Base-by-base conservation (phyloP, 2,888 invertebrate genomes). In the Venusia cambrica region DNA sequence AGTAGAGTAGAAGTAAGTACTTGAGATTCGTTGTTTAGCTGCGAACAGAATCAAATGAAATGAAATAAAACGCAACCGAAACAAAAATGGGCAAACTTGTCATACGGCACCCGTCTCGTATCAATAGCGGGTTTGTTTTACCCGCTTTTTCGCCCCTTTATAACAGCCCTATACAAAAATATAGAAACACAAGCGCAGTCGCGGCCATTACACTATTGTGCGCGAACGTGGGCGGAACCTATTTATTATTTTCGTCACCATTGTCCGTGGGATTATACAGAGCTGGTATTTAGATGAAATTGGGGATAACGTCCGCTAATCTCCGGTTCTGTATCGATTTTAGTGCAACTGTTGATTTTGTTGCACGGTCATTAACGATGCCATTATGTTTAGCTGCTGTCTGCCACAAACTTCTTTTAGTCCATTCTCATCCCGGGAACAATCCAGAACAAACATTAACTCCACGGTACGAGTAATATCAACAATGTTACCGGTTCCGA, bases 211-310 rank as follows among this genome's bases (percentile, higher is more conserved):
- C 45, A 48, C 48, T 48, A 52, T 50, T 50, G 50, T 52, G 56
- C 52, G 58, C 65, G 61, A 57, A 30, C 36, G 73, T 73, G 63
- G 73, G 74, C 79, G 79, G 73, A 57, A 59, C 73, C 51, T 85
- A 87, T 85, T 85, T 85, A 84, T 87, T 87, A 85, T 87, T 87
- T 85, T 81, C 83, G 84, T 84, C 84, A 76, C 87, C 74, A 71
- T 73, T 87, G 87, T 87, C 66, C 69, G 47, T 28, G 58, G 81
- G 83, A 79, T 85, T 83, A 87, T 71, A 74, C n/a, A n/a, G n/a
- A n/a, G 69, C 64, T 58, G 70, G 81, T 81, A 83, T 87, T 87
- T 85, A 87, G 87, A 87, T 87, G 76, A 73, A 84, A 87, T 87
- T 85, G 84, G 80, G 84, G 84, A 87, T 87, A 85, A 80, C 57